phyloP scores from a whole-genome alignment of 2,797 vertebrate genomes.

The Scolopax bukidnonensis region DNA sequence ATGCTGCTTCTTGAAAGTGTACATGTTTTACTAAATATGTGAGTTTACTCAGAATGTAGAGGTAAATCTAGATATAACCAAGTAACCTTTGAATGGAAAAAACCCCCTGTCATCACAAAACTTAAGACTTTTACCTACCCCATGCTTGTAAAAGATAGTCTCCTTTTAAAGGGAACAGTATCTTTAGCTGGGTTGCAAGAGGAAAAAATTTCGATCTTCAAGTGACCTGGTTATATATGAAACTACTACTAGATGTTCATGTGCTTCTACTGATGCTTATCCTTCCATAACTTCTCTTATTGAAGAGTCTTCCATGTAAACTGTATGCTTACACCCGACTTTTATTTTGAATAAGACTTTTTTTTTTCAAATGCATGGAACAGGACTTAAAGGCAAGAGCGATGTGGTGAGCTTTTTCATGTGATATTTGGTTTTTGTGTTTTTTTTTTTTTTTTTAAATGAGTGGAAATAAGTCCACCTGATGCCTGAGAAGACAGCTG shows the following conservation, averaged over 20 bases:
- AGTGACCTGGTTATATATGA: neutral
- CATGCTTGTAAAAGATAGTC: neutral
- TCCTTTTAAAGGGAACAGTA: neutral
- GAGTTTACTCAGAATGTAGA: neutral
- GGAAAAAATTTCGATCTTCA: neutral
- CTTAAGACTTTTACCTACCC: neutral
- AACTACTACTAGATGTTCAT: neutral
- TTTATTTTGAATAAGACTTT: neutral
- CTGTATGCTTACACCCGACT: neutral
- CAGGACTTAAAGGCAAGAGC: neutral
- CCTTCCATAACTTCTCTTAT: neutral
- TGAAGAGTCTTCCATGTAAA: neutral
- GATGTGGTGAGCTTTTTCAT: neutral
- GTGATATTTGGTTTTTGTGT: neutral
- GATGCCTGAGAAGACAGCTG: neutral
- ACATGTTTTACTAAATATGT: neutral
- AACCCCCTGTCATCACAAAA: neutral
- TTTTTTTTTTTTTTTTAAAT: neutral
- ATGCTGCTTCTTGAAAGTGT: neutral
- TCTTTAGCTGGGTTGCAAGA: neutral
- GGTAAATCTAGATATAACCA: neutral
- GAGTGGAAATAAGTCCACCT: neutral
- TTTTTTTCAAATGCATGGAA: neutral
- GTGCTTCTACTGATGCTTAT: neutral
- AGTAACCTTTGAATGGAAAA: neutral